These are phyloP conservation scores for Podarcis raffonei DNA, from an alignment of 2,113 vertebrate species.

Conservation along the genomic window DNA sequence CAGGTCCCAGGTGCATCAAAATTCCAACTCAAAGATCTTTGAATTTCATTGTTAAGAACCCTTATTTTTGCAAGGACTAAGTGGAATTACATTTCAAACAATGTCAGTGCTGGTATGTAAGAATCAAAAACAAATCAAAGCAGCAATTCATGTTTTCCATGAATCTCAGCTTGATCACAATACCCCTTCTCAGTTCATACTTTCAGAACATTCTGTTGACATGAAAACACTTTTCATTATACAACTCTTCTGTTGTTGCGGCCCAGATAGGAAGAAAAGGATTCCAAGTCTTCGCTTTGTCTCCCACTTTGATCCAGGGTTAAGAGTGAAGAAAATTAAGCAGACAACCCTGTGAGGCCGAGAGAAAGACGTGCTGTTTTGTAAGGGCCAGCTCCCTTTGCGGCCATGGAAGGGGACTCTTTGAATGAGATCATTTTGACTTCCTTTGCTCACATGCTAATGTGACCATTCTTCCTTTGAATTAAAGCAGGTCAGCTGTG, in stretches of 20 bases:
- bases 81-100: not conserved
- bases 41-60: constrained; percentile 62
- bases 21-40: not conserved
- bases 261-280: constrained; percentile 54
- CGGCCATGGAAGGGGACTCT: constrained; percentile 56
- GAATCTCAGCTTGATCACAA: not conserved
- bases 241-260: constrained; percentile 27
- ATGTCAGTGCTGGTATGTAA: not conserved
- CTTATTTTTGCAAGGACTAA: constrained; percentile 59
- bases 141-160: not conserved
- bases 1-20: not conserved
- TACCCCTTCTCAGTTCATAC: not conserved
- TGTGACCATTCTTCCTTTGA: constrained; percentile 52
- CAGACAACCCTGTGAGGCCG: constrained; percentile 60
- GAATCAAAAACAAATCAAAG: not conserved
- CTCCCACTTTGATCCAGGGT: constrained; percentile 60
- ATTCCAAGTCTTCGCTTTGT: constrained; percentile 37
- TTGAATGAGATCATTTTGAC: constrained; percentile 72
- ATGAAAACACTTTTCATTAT: constrained; percentile 59
- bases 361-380: constrained; percentile 55
- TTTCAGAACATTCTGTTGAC: constrained; percentile 29
- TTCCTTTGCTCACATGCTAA: constrained; percentile 69
- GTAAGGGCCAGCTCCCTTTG: constrained; percentile 31
- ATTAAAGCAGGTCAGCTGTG: constrained; percentile 65
- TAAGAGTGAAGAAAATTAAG: constrained; percentile 71